Percentiles rank a stretch among this genome's conserved stretches.
Evolutionary conservation across 2,797 vertebrate genomes (phyloP).

Genomic region (Enteromius anoplus): DNA sequence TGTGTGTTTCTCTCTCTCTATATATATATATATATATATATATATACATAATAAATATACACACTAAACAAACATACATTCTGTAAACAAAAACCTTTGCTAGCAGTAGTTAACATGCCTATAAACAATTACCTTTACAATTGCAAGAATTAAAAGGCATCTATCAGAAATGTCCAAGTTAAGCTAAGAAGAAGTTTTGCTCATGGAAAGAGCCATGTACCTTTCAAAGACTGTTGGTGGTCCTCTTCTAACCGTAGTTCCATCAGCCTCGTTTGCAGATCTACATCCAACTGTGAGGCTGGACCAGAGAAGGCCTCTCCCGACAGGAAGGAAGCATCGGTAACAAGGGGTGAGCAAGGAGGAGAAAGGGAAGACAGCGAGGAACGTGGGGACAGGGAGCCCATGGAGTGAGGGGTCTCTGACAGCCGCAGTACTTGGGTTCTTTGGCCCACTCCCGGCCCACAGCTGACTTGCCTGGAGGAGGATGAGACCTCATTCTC

Average conservation of each 20-base stretch:
- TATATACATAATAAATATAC: no score
- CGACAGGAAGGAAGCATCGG: slow-evolving; percentile 80
- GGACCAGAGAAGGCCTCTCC: slow-evolving; percentile 82
- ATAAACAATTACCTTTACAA: no score
- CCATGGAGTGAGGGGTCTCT: slow-evolving; percentile 91
- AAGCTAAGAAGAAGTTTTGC: background rate
- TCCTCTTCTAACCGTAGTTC: slow-evolving; percentile 78
- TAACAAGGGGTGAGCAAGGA: slow-evolving; percentile 90
- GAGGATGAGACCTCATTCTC: slow-evolving; percentile 88
- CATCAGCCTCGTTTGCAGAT: slow-evolving; percentile 76
- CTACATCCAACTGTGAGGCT: slow-evolving; percentile 75
- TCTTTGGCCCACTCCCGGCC: slow-evolving; percentile 66
- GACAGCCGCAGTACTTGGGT: slow-evolving; percentile 83
- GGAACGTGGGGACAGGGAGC: slow-evolving; percentile 92
- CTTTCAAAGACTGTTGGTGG: slow-evolving; percentile 68
- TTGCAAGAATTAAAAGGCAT: no score
- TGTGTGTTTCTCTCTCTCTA: no score
- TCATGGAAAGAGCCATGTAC: slow-evolving; percentile 45
- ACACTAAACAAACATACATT: no score
- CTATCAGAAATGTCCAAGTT: no score
- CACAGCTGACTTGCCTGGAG: slow-evolving; percentile 33
- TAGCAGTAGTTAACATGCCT: no score
- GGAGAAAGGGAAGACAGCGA: slow-evolving; percentile 95
- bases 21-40: no score
- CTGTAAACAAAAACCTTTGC: no score